Evolutionary conservation across 2,888 invertebrate species (phyloP), one percentile per base, ranked within the genome.

Genomic region (Ennomos fuscantarius): DNA sequence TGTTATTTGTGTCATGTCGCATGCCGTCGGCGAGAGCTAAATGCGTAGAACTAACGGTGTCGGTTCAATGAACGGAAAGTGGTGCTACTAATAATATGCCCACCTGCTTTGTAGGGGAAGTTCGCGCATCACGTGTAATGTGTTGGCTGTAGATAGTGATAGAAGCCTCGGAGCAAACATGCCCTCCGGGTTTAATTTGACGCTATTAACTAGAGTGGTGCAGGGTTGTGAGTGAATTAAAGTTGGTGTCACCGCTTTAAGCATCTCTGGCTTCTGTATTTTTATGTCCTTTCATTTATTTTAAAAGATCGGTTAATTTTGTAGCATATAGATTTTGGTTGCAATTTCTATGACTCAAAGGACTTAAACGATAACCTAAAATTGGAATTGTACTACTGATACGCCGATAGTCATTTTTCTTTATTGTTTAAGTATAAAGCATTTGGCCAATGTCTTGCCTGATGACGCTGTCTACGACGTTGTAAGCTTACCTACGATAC

Each of bases 11-110:
- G 89, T 84, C 90, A 87, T 87, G 88, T 84, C 81, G 78, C 44
- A 33, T 79, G 75, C 74, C 74, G 65, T 71, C 70, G 79, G 84
- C 81, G 83, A 87, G 85, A 88, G 73, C 86, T 86, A 83, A 85
- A 87, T 86, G 86, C 86, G 87, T 89, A 82, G 85, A 87, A 74
- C 78, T 90, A 91, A 91, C 91, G 90, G 91, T 87, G 81, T 79
- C 83, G 72, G 90, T 89, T 91, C 90, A 89, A 77, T 79, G 90
- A 85, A 89, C 91, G 76, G 86, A 86, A 87, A 85, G 85, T 85
- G 84, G 81, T 79, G 70, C 75, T 81, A 74, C 78, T 83, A 87
- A 88, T 88, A 88, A 89, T 89, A 86, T 85, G 73, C 75, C 81
- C 87, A 89, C 85, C 84, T 87, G 87, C 79, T 81, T 69, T 70